phyloP scores from a whole-genome alignment of 1,140 invertebrate genomes.

The Pseudomyrmex gracilis region DNA sequence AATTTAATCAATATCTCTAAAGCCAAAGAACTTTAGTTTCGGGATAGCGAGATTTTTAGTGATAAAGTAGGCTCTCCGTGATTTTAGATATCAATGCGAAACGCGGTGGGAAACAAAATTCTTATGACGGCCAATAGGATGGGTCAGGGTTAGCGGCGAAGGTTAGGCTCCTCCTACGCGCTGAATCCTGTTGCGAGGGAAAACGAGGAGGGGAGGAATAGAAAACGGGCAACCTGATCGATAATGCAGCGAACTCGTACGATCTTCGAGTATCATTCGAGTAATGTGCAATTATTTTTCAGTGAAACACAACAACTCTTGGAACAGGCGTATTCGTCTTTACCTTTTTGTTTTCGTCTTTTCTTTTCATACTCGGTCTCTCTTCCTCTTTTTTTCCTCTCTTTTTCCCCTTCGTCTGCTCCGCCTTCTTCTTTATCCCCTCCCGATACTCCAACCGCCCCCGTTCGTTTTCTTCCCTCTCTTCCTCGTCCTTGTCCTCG shows the following conservation, averaged over 20 bases:
- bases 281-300: conserved; percentile 11
- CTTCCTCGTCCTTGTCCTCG: background rate
- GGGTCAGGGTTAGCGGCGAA: conserved; percentile 74
- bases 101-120: background rate
- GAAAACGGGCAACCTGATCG: conserved; percentile 37
- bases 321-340: background rate
- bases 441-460: background rate
- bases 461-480: background rate
- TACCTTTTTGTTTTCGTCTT: background rate
- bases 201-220: conserved; percentile 18
- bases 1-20: background rate
- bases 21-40: background rate
- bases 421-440: too few relatives aligned
- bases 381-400: too few relatives aligned
- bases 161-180: conserved; percentile 62
- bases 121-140: conserved; percentile 46
- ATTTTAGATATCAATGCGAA: conserved; percentile 8
- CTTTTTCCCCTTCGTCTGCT: too few relatives aligned
- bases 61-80: background rate
- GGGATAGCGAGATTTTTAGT: background rate
- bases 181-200: conserved; percentile 19
- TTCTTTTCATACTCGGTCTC: background rate
- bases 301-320: background rate
- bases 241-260: conserved; percentile 46
- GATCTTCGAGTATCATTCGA: background rate